Evolutionary conservation across 2,888 invertebrate genomes (phyloP).

Genomic region (Chironomus tentans): DNA sequence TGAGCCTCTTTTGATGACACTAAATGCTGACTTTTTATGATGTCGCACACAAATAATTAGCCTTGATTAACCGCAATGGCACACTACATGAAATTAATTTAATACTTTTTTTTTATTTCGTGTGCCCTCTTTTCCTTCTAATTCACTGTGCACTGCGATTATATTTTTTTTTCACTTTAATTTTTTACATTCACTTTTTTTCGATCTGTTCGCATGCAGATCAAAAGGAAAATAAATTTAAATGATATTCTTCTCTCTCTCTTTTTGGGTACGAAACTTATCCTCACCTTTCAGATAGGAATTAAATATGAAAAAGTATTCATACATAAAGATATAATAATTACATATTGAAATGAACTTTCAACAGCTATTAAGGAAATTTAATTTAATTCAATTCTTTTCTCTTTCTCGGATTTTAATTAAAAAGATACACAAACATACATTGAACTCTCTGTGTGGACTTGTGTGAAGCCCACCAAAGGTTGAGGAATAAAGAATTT

Average conservation of each 20-base stretch:
- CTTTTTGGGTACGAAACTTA: neutral
- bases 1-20: neutral
- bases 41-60: neutral
- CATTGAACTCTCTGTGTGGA: neutral
- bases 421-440: neutral
- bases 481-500: neutral
- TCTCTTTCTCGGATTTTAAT: neutral
- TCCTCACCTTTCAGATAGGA: neutral
- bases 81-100: neutral
- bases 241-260: neutral
- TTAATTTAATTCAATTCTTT: neutral
- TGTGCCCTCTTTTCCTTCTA: neutral
- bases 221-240: neutral
- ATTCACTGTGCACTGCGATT: too few species aligned
- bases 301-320: too few species aligned
- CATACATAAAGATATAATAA: neutral
- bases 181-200: neutral
- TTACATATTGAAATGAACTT: neutral
- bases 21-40: neutral
- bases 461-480: neutral
- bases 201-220: neutral
- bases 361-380: neutral
- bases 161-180: neutral
- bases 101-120: neutral
- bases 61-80: slow-evolving; percentile 8